These are phyloP conservation scores for Candoia aspera DNA, from an alignment of 2,113 vertebrate genomes.

Conservation along the genomic window DNA sequence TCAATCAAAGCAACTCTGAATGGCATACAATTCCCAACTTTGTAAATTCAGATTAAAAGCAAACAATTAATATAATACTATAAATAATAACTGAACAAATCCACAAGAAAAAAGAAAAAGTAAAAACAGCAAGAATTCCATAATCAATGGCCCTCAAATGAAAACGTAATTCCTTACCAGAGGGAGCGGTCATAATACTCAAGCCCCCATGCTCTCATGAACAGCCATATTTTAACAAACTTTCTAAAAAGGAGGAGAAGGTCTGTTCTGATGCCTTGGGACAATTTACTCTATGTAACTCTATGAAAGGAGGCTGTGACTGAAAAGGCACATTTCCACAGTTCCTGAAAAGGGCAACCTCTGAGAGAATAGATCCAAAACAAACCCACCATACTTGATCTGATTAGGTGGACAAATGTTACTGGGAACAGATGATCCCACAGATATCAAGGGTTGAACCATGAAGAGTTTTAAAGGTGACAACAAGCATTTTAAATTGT, in stretches of 20 bases:
- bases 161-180: background rate
- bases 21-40: background rate
- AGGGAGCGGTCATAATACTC: background rate
- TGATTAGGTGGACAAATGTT: background rate
- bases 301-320: background rate
- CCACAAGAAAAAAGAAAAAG: background rate
- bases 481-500: background rate
- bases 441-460: background rate
- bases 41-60: background rate
- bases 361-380: background rate
- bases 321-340: background rate
- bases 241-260: background rate
- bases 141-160: background rate
- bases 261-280: background rate
- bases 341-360: background rate
- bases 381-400: background rate
- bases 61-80: background rate
- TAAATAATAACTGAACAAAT: background rate
- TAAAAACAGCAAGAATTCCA: background rate
- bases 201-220: background rate
- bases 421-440: background rate
- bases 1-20: background rate
- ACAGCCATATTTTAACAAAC: background rate
- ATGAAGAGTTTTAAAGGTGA: background rate
- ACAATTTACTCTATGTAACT: background rate